phyloP scores from a whole-genome alignment of 2,113 vertebrate genomes.

The Micronisus gabar region DNA sequence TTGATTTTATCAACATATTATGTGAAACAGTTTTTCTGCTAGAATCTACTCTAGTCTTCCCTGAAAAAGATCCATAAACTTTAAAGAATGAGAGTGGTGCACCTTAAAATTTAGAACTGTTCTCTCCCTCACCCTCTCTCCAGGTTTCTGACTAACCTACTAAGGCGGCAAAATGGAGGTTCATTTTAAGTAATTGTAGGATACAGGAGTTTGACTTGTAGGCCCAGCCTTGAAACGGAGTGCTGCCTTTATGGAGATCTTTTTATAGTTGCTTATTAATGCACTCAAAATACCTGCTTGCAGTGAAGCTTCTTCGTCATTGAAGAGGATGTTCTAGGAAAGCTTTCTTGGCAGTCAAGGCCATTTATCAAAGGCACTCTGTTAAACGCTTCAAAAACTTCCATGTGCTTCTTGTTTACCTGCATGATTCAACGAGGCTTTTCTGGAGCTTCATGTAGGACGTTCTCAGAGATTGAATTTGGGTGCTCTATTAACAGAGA shows the following conservation, averaged over 20 bases:
- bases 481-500: not conserved
- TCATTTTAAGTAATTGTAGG: conserved; percentile 4
- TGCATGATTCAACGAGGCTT: not conserved
- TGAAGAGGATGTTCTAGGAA: not conserved
- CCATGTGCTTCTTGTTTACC: not conserved
- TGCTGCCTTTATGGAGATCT: not conserved
- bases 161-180: not conserved
- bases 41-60: not conserved
- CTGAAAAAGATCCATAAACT: not conserved
- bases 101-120: not conserved
- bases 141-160: not conserved
- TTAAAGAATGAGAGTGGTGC: not conserved
- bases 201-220: not conserved
- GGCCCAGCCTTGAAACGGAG: not conserved
- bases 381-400: not conserved
- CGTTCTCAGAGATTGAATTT: not conserved
- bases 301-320: not conserved
- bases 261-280: conserved; percentile 28
- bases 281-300: not conserved
- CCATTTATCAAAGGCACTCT: not conserved
- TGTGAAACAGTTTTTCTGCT: not conserved
- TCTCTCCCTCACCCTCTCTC: not conserved
- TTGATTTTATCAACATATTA: not conserved
- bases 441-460: not conserved
- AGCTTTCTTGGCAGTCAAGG: not conserved